These are phyloP conservation scores for Ornithoptera priamus DNA, from an alignment of 2,888 invertebrate genomes.

Conservation along the genomic window DNA sequence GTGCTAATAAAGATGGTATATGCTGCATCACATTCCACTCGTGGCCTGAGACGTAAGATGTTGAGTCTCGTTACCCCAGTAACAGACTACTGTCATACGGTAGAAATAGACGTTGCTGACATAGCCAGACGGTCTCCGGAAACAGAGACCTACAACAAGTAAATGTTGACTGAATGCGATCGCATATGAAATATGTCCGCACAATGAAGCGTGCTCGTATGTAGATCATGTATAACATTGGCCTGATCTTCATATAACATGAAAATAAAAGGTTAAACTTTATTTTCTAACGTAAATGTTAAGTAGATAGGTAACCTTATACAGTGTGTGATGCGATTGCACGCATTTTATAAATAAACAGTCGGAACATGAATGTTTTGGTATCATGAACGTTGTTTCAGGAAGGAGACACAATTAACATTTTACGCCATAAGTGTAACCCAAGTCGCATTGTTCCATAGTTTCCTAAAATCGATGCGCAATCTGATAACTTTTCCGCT, in stretches of 20 bases:
- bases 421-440: conserved; percentile 1
- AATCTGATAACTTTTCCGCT: neutral
- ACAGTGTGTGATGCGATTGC: neutral
- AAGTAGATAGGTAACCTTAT: neutral
- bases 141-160: too few species aligned
- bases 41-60: too few species aligned
- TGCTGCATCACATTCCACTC: too few species aligned
- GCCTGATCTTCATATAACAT: conserved; percentile 5
- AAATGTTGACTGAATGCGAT: neutral
- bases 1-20: too few species aligned
- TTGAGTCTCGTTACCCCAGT: too few species aligned
- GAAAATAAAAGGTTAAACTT: neutral
- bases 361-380: conserved; percentile 9
- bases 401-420: conserved; percentile 6
- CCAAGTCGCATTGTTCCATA: neutral
- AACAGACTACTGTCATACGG: too few species aligned
- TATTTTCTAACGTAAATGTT: conserved; percentile 6
- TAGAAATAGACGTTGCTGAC: too few species aligned
- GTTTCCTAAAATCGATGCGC: neutral
- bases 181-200: neutral
- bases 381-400: conserved; percentile 17
- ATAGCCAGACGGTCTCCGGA: too few species aligned
- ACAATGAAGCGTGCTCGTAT: neutral
- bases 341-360: conserved; percentile 12
- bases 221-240: conserved; percentile 11